Evolutionary conservation across 2,797 vertebrate species (phyloP), one percentile per base, ranked within the genome.

Genomic region (Pteronotus mesoamericanus): DNA sequence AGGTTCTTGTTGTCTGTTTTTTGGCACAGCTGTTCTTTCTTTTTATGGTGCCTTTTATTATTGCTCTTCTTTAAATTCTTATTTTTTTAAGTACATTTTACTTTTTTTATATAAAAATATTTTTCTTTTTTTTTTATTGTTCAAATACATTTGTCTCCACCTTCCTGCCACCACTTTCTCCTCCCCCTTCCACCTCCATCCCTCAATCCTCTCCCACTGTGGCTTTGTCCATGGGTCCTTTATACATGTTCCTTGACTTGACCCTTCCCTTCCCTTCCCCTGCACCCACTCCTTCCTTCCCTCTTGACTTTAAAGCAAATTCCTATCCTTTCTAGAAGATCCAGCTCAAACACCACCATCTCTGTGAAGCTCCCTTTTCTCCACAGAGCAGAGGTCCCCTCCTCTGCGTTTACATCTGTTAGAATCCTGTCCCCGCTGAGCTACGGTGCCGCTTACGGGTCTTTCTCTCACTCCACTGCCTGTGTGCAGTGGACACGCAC

Each of bases 321-420:
- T 91, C 51, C 85, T 86, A 90, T 46, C 34, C 42, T 83, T 94
- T 78, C 51, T 75, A 83, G n/a, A 94, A 94, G 68, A 92, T 16
- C 10, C 19, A 94, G 59, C 42, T 90, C 26, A 90, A 79, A 74
- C 42, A 87, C 44, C 42, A 83, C 61, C 39, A 51, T 10, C 53
- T 90, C 59, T 72, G 42, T 66, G 55, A 86, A 29, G 21, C 32
- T 92, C 48, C 26, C 44, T 64, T 29, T 53, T 55, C 19, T 92
- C 34, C 34, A 48, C 68, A 92, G 22, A 86, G 57, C 29, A 74
- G 29, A 87, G 22, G 6, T 26, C 51, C 64, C 71, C 12, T 48
- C 46, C 46, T 61, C 66, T 75, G 34, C 57, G 37, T 66, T 72
- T 72, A 53, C 10, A 39, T 21, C 61, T 87, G 18, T 59, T 72